Evolutionary conservation across 1,140 invertebrate species (phyloP), one percentile per base, ranked within the genome.

Genomic region (Carcinoscorpius rotundicauda): DNA sequence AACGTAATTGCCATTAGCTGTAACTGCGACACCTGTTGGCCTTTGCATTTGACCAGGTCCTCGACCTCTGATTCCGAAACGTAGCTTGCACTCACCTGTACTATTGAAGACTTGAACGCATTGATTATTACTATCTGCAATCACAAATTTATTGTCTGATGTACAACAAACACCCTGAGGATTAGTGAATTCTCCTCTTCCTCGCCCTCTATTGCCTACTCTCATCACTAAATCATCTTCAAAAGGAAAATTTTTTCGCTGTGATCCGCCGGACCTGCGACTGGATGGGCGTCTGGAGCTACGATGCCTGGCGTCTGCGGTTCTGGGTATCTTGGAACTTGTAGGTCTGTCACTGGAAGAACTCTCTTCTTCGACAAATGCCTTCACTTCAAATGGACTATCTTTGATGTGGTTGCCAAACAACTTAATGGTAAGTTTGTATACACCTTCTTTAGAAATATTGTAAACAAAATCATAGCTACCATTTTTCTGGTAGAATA

Each of bases 61-160:
- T 63, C 63, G 48, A 53, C 71, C 56, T 64, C 62, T 29, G 58
- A 51, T 55, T 63, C 66, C 59, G 51, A 67, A 62, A 62, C 68
- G 11, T 63, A 69, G 57, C 58, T 64, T 49, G 55, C 62, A 68
- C 64, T 65, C 75, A 52, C 77, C 77, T 52, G 69, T 71, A 57
- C 71, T 68, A 51, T 69, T 74, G 68, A 78, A 79, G 3, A 78
- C 74, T 70, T 82, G 81, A 3, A 83, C 75, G 66, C 77, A 79
- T 72, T 83, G 82, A 69, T 83, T 83, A 70, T 82, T 83, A 63
- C 81, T 83, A 69, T 84, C 82, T 4, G 82, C 80, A 6, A 83
- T 77, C 4, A 82, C 69, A 58, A 83, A 76, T 59, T 74, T 76
- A 5, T 78, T 79, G 63, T 78, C 75, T 5, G 71, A 50, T 6